Evolutionary conservation across 1,140 invertebrate genomes (phyloP).

Genomic region (Drosophila ohnishii): DNA sequence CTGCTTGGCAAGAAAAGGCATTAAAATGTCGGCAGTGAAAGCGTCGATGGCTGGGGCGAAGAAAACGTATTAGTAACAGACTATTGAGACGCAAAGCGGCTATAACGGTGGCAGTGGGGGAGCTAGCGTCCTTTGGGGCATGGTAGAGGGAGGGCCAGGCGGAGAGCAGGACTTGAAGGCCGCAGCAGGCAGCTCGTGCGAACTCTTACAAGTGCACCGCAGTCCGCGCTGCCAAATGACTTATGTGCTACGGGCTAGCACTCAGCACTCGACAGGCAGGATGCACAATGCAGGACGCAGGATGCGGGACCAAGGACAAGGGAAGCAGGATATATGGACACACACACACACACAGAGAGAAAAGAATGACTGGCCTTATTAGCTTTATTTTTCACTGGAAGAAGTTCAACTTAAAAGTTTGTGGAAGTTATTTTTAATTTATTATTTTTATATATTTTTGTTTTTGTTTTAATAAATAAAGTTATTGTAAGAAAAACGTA

Average conservation of each 20-base stretch:
- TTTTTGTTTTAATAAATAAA: no score
- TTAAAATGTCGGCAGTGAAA: conserved; percentile 74
- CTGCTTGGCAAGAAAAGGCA: conserved; percentile 73
- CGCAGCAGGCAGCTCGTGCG: conserved; percentile 59
- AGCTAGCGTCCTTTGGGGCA: conserved; percentile 7
- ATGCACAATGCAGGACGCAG: conserved; percentile 22
- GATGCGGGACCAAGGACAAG: conserved; percentile 32
- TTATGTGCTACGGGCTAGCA: conserved; percentile 72
- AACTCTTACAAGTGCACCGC: conserved; percentile 71
- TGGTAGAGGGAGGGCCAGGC: not conserved
- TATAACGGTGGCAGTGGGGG: conserved; percentile 7
- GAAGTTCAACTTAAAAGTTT: not conserved
- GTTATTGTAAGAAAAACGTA: no score
- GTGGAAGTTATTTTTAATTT: no score
- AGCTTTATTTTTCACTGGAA: not conserved
- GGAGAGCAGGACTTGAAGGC: conserved; percentile 28
- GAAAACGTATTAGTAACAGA: conserved; percentile 80
- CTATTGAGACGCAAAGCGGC: conserved; percentile 75
- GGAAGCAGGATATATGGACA: conserved; percentile 21
- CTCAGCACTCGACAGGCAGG: conserved; percentile 45
- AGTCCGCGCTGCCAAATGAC: conserved; percentile 62
- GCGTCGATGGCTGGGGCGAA: conserved; percentile 38
- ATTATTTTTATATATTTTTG: no score
- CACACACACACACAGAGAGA: conserved; percentile 15
- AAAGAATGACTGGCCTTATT: not conserved